phyloP scores from a whole-genome alignment of 2,797 vertebrate species.

The Poecilia velifera region DNA sequence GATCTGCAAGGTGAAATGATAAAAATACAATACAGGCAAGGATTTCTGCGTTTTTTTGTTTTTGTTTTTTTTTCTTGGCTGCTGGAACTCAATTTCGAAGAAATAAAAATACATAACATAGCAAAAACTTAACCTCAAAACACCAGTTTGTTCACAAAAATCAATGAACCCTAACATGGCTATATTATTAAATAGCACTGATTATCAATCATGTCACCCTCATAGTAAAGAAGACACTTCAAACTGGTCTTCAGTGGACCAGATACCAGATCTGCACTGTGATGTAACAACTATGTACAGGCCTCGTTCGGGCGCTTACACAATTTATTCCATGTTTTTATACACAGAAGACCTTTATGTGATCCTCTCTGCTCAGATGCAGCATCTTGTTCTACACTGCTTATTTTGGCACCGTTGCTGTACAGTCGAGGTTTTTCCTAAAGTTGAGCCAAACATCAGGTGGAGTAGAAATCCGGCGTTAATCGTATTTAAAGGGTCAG shows the following conservation, averaged over 20 bases:
- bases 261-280: slow-evolving; percentile 73
- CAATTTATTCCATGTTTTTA: slow-evolving; percentile 42
- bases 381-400: slow-evolving; percentile 46
- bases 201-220: slow-evolving; percentile 55
- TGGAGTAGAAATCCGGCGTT: slow-evolving; percentile 37
- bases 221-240: slow-evolving; percentile 74
- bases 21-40: slow-evolving; percentile 77
- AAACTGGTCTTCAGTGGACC: slow-evolving; percentile 70
- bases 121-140: slow-evolving; percentile 69
- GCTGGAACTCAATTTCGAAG: slow-evolving; percentile 61
- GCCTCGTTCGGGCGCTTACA: slow-evolving; percentile 62
- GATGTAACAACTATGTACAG: slow-evolving; percentile 75
- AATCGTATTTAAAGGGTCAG: slow-evolving; percentile 65
- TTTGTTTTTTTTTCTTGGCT: slow-evolving; percentile 32
- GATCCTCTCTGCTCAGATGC: slow-evolving; percentile 43
- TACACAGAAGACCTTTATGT: slow-evolving; percentile 47
- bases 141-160: slow-evolving; percentile 69
- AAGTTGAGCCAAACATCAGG: slow-evolving; percentile 37
- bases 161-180: slow-evolving; percentile 64
- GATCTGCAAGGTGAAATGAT: slow-evolving; percentile 63
- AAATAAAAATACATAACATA: slow-evolving; percentile 31
- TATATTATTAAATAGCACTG: slow-evolving; percentile 72
- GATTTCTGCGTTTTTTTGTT: slow-evolving; percentile 45
- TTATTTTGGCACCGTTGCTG: slow-evolving; percentile 74
- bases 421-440: slow-evolving; percentile 44